A percentile compares a stretch with the other conserved stretches of the same genome.
These are phyloP conservation scores for Sturmia bella DNA, from an alignment of 2,888 invertebrate species.

Conservation along the genomic window DNA sequence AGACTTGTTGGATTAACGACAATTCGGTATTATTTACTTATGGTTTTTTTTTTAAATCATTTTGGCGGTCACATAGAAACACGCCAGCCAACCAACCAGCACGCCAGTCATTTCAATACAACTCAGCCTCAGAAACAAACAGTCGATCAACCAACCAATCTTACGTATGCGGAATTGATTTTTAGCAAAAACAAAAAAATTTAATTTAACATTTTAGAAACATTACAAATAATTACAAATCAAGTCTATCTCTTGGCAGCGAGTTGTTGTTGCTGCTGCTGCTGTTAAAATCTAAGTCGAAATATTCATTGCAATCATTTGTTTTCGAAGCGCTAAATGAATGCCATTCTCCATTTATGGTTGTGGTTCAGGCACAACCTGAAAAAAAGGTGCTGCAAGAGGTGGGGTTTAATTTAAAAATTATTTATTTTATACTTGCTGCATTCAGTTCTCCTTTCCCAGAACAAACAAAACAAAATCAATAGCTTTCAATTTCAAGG, in stretches of 20 bases:
- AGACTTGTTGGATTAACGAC: constrained; percentile 55
- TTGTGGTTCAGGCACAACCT: not conserved
- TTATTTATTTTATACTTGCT: constrained; percentile 20
- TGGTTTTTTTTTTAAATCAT: constrained; percentile 1
- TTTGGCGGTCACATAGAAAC: constrained; percentile 52
- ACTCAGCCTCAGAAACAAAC: not conserved
- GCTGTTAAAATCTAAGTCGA: constrained; percentile 24
- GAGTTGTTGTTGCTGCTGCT: constrained; percentile 25
- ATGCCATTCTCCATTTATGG: constrained; percentile 57
- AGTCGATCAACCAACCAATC: constrained; percentile 45
- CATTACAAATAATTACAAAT: constrained; percentile 34
- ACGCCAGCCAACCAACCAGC: constrained; percentile 24
- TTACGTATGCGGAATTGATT: constrained; percentile 79
- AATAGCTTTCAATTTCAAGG: constrained; percentile 74
- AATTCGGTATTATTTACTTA: constrained; percentile 19
- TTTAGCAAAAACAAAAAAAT: constrained; percentile 74
- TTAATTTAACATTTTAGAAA: constrained; percentile 37
- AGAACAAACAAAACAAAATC: constrained; percentile 60
- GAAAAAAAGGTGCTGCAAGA: constrained; percentile 54
- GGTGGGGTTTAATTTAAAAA: constrained; percentile 62
- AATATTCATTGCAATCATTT: constrained; percentile 37
- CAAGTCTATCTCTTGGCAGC: constrained; percentile 18
- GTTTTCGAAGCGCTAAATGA: constrained; percentile 49
- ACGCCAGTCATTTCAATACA: not conserved
- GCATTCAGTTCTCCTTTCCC: constrained; percentile 34